Conservation (phyloP, 2,888 invertebrate genomes). For the Pollenia labialis region DNA sequence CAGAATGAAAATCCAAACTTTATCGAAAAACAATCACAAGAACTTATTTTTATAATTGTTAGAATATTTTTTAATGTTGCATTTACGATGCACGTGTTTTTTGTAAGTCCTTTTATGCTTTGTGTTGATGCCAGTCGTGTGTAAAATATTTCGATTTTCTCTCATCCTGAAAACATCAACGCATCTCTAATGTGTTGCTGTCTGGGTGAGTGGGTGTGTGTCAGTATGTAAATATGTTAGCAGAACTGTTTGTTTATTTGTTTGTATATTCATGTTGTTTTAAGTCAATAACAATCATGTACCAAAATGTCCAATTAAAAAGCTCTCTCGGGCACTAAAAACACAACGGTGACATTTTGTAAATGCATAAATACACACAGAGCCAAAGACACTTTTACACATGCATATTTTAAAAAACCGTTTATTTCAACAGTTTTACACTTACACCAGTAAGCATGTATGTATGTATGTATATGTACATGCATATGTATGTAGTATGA, state of each 20-base stretch:
- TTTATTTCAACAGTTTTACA: conserved; percentile 16
- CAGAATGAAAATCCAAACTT: background rate
- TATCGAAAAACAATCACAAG: background rate
- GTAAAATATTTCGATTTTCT: background rate
- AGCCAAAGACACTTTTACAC: background rate
- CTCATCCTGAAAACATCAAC: background rate
- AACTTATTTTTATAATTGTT: background rate
- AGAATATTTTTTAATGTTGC: background rate
- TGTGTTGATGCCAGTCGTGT: background rate
- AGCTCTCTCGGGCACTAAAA: conserved; percentile 59
- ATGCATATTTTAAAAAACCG: background rate
- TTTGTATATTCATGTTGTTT: conserved; percentile 46
- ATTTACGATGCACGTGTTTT: background rate
- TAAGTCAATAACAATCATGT: conserved; percentile 65
- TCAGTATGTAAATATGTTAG: background rate
- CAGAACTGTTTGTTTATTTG: conserved; percentile 7
- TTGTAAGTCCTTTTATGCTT: background rate
- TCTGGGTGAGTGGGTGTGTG: background rate
- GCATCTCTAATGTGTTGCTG: background rate
- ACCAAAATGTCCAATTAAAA: conserved; percentile 71
- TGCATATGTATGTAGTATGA: background rate
- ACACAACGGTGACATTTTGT: conserved; percentile 61
- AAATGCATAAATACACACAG: conserved; percentile 49
- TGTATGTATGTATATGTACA: background rate
- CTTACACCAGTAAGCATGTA: background rate